A percentile compares a stretch with the other conserved stretches of the same genome.
Conservation (phyloP, 1,140 invertebrate species). For the Drosophila lowei region DNA sequence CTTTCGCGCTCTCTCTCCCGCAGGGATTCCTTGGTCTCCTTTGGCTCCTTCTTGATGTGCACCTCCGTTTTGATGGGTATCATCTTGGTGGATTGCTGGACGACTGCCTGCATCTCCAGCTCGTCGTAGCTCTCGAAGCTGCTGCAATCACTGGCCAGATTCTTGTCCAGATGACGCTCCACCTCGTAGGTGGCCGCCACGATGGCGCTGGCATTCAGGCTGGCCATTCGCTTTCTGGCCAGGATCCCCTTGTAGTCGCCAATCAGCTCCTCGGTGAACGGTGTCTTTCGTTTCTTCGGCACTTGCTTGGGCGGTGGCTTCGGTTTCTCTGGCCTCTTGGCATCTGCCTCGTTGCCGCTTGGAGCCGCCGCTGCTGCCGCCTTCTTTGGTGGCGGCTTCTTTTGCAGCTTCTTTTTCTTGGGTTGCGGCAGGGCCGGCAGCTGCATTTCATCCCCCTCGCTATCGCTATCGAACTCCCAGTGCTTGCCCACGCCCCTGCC, state of each 20-base stretch:
- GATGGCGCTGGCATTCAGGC: conserved; percentile 95
- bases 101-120: conserved; percentile 34
- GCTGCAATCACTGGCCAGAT: conserved; percentile 82
- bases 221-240: conserved; percentile 95
- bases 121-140: conserved; percentile 84
- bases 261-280: conserved; percentile 89
- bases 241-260: conserved; percentile 93
- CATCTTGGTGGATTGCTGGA: conserved; percentile 8
- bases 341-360: conserved; percentile 39
- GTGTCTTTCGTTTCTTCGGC: conserved; percentile 83
- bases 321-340: conserved; percentile 35
- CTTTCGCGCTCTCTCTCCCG: conserved; percentile 26
- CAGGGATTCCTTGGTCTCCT: conserved; percentile 41
- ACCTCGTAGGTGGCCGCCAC: conserved; percentile 95
- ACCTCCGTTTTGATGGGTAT: conserved; percentile 10
- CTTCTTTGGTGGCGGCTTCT: conserved; percentile 55
- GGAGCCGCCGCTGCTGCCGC: neutral
- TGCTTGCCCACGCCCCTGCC: conserved; percentile 91
- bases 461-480: conserved; percentile 88
- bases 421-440: conserved; percentile 42
- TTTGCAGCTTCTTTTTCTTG: conserved; percentile 64
- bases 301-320: conserved; percentile 65
- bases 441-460: conserved; percentile 81
- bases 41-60: conserved; percentile 66
- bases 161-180: conserved; percentile 83